Conservation (phyloP, 53 echinoderm and acorn worm species). For the Crossaster papposus region DNA sequence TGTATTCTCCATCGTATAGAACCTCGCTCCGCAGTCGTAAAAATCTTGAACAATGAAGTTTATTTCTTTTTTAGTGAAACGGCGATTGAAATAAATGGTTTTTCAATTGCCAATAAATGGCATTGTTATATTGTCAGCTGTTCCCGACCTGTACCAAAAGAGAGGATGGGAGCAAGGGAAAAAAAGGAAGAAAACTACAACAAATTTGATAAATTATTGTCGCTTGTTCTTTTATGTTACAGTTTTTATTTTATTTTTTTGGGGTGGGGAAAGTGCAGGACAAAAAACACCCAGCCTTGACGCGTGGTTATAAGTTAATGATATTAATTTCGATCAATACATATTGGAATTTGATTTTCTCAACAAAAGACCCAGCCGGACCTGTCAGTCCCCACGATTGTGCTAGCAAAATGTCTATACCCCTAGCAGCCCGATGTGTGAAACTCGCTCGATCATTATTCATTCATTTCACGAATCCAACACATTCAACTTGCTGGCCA, state of each 20-base stretch:
- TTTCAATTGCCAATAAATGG: constrained; percentile 28
- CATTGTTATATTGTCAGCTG: background rate
- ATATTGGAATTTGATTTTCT: constrained; percentile 29
- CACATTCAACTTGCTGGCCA: background rate
- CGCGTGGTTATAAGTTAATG: constrained; percentile 8
- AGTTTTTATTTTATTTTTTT: no score
- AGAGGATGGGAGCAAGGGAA: no score
- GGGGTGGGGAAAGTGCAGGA: constrained; percentile 12
- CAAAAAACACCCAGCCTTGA: background rate
- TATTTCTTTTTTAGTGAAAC: background rate
- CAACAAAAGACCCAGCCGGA: constrained; percentile 1
- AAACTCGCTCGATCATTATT: constrained; percentile 19
- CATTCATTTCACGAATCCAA: constrained; percentile 26
- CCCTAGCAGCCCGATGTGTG: constrained; percentile 5
- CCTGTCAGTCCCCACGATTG: constrained; percentile 1
- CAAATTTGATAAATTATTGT: constrained; percentile 44
- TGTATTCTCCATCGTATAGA: background rate
- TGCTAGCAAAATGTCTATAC: background rate
- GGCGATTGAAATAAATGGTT: constrained; percentile 25
- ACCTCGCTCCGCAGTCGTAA: background rate
- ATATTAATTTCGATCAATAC: constrained; percentile 55
- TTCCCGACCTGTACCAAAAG: background rate
- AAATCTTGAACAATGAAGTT: constrained; percentile 30
- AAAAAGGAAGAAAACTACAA: background rate
- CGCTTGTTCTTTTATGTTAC: constrained; percentile 49